Conservation (phyloP, 2,113 vertebrate species). For the Lepus timidus region DNA sequence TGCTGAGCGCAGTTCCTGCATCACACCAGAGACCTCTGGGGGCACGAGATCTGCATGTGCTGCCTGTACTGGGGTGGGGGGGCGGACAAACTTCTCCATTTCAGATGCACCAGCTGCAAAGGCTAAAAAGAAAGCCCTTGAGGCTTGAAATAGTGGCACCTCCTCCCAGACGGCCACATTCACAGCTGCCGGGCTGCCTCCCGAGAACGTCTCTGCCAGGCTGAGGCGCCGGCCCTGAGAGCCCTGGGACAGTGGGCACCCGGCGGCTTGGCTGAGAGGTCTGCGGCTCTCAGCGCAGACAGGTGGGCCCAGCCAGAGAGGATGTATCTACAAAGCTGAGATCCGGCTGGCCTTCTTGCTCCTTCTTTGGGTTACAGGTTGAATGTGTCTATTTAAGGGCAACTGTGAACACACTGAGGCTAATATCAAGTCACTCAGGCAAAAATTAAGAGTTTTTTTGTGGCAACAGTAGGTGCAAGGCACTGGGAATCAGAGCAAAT, state of each 20-base stretch:
- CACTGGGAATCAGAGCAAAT: neutral
- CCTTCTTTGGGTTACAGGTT: slow-evolving; percentile 51
- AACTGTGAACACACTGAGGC: neutral
- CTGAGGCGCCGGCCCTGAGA: neutral
- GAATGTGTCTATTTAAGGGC: slow-evolving; percentile 60
- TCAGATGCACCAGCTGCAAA: slow-evolving; percentile 70
- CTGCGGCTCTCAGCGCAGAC: slow-evolving; percentile 1
- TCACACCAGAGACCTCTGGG: slow-evolving; percentile 49
- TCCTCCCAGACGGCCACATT: slow-evolving; percentile 7
- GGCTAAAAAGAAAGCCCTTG: slow-evolving; percentile 63
- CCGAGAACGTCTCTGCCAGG: slow-evolving; percentile 34
- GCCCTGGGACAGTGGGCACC: neutral
- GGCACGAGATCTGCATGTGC: slow-evolving; percentile 35
- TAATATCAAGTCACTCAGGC: neutral
- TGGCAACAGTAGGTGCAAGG: slow-evolving; percentile 13
- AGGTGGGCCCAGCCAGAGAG: neutral
- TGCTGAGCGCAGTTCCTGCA: slow-evolving; percentile 71
- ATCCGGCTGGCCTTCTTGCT: neutral
- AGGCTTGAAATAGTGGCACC: slow-evolving; percentile 64
- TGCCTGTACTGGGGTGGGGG: slow-evolving; percentile 17
- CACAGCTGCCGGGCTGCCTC: slow-evolving; percentile 23
- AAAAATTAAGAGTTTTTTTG: slow-evolving; percentile 45
- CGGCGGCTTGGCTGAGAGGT: neutral
- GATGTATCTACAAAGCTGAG: neutral
- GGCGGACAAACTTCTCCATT: slow-evolving; percentile 70